phyloP scores from a whole-genome alignment of 2,797 vertebrate species.

The Emys orbicularis region DNA sequence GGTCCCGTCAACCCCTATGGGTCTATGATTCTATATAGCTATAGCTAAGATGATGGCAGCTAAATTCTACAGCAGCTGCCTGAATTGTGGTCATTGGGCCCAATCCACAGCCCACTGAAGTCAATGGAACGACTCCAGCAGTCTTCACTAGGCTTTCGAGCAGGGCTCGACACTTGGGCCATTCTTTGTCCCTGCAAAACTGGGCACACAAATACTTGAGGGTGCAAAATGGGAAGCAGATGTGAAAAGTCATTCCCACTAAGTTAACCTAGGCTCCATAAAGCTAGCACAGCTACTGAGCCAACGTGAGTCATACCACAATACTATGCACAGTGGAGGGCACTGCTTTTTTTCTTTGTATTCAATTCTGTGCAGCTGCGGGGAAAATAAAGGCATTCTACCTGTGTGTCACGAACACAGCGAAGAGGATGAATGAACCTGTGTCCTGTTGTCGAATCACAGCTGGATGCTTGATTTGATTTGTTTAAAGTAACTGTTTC shows the following conservation, averaged over 20 bases:
- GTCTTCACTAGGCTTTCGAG: rapidly evolving
- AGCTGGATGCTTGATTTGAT: neutral
- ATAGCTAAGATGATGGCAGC: neutral
- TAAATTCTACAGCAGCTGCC: neutral
- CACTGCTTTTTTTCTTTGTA: neutral
- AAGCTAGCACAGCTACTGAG: neutral
- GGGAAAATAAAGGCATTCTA: neutral
- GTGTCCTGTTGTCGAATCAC: neutral
- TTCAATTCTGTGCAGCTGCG: neutral
- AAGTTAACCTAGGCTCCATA: neutral
- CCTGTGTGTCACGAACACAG: neutral
- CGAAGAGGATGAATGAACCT: rapidly evolving
- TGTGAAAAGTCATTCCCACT: neutral
- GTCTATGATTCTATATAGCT: neutral
- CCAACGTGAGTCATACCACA: neutral
- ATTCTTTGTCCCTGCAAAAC: neutral
- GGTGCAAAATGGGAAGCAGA: neutral
- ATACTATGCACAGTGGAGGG: neutral
- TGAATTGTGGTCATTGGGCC: neutral
- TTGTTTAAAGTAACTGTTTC: neutral
- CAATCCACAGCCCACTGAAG: neutral
- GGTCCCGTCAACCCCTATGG: no score
- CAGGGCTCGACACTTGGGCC: rapidly evolving
- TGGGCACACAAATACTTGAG: rapidly evolving
- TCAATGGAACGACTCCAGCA: rapidly evolving